Evolutionary conservation across 1,140 invertebrate genomes (phyloP), one percentile per base, ranked within the genome.

Genomic region (Chymomyza costata): DNA sequence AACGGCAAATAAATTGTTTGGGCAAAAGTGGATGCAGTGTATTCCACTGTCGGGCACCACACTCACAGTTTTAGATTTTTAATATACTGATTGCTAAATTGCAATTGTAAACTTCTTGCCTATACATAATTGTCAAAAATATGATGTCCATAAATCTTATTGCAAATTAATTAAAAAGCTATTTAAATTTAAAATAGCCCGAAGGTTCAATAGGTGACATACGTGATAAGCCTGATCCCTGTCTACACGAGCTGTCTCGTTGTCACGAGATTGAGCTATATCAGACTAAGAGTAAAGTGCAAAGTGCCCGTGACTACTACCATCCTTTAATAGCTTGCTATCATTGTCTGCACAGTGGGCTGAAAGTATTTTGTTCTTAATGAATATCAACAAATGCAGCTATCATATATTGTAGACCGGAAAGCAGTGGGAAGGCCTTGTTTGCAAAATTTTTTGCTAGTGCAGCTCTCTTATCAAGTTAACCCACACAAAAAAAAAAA

Each of bases 111-210:
- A n/a, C n/a, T n/a, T n/a, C n/a, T n/a, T n/a, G n/a, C n/a, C n/a
- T n/a, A n/a, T n/a, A n/a, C n/a, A n/a, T n/a, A n/a, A n/a, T n/a
- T n/a, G n/a, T 48, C 49, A 48, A 39, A 63, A 74, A 74, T 69
- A 59, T 43, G n/a, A n/a, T n/a, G 71, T 6, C 34, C 44, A 80
- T 80, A 73, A 80, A 80, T 80, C 73, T 53, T 54, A n/a, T 16
- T 25, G 16, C 18, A 59, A 80, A 80, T 80, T 80, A 80, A 80
- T 80, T 80, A 80, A 65, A 68, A 3, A 65, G 13, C 30, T 45
- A 73, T 80, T 80, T 68, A 56, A 68, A 31, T 53, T 54, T 39
- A 45, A 32, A 55, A 61, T 31, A 18, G 3, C 21, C 19, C 31
- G 8, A 37, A 37, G 18, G 60, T 55, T 70, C 67, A 67, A 37